Conservation (phyloP, 2,888 invertebrate genomes). For the Dryococelus australis region DNA sequence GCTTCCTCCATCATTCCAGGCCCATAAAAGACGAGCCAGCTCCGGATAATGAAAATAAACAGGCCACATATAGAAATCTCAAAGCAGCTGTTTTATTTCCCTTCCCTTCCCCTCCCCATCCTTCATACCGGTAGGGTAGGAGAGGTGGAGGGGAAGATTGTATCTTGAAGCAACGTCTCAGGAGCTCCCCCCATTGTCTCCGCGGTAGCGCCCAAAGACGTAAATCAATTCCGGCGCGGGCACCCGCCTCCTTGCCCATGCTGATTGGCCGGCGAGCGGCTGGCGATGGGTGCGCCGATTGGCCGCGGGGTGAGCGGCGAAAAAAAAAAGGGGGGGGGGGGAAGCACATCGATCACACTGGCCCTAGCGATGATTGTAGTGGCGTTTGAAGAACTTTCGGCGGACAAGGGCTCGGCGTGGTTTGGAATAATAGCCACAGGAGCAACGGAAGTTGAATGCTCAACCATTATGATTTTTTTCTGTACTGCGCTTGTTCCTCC, state of each 20-base stretch:
- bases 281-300: neutral
- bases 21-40: neutral
- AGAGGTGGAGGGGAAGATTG: neutral
- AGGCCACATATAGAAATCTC: neutral
- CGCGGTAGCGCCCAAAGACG: slow-evolving; percentile 1
- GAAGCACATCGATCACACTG: neutral
- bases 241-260: neutral
- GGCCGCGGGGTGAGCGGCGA: neutral
- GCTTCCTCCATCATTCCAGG: neutral
- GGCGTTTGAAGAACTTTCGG: neutral
- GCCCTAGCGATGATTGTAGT: neutral
- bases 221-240: neutral
- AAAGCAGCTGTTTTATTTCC: neutral
- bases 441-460: neutral
- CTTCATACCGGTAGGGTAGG: neutral
- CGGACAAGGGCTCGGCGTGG: neutral
- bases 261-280: slow-evolving; percentile 8
- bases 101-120: neutral
- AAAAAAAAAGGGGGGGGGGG: neutral
- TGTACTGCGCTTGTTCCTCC: neutral
- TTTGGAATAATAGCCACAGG: neutral
- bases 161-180: neutral
- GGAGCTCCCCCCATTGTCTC: neutral
- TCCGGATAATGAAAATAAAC: neutral
- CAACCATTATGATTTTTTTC: neutral